Evolutionary conservation across 2,888 invertebrate species (phyloP), one percentile per base, ranked within the genome.

Genomic region (Aphidius colemani): DNA sequence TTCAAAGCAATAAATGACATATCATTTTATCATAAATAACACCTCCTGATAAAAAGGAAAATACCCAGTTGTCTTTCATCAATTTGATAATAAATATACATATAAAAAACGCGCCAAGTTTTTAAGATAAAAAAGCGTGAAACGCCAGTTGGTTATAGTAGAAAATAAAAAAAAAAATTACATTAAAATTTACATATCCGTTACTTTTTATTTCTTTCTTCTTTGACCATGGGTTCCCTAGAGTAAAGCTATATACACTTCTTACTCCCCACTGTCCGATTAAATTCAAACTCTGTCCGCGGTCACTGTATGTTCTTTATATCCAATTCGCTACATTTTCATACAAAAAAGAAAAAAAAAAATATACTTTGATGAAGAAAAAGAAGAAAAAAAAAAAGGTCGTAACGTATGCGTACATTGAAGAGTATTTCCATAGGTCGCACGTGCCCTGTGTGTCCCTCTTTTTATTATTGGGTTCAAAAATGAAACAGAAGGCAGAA

Each of bases 311-410:
- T 18, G 18, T 45, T 62, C 46, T 51, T 51, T 11, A 51, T n/a
- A 10, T 41, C 45, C 13, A 67, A 75, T 77, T 76, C 75, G 75
- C 74, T 71, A 77, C 75, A 75, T 74, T 74, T 72, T 75, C 30
- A 30, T 30, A 30, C 5, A 30, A 30, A 30, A 30, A 30, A 30
- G 4, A 30, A 30, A 30, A 30, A 4, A 4, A n/a, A n/a, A n/a
- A n/a, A n/a, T n/a, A n/a, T n/a, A n/a, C 30, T 30, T 30, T 30
- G 30, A 30, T 30, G 30, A 30, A 30, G 30, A 30, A 30, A 30
- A 30, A 30, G 30, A 30, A 30, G 5, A 30, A 30, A 30, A 30
- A 30, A 71, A 73, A 67, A 64, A 67, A 68, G 68, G 68, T 67
- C 65, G 66, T 69, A 70, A 68, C 69, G 71, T 69, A 71, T 67